Percentiles rank a stretch among this genome's conserved stretches.
Evolutionary conservation across 1,140 invertebrate genomes (phyloP).

Genomic region (Drosophila carrolli): DNA sequence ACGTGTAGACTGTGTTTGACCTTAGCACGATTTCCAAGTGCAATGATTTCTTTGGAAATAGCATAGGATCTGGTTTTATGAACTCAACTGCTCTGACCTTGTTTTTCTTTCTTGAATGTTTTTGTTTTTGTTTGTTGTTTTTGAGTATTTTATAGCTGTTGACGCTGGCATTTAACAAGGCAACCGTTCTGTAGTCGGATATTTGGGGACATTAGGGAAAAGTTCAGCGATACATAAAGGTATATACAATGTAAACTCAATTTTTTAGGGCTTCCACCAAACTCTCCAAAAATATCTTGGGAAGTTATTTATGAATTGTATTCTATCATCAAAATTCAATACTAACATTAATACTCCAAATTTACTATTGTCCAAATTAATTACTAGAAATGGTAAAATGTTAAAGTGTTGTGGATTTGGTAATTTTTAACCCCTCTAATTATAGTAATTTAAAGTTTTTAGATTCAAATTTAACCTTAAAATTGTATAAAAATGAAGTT

Average conservation of each 20-base stretch:
- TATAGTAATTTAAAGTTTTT: too few relatives aligned
- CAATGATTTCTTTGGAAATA: slow-evolving; percentile 68
- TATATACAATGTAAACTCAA: background rate
- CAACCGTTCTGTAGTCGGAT: slow-evolving; percentile 9
- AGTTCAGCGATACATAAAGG: background rate
- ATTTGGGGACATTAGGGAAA: background rate
- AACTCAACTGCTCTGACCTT: slow-evolving; percentile 59
- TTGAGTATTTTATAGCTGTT: slow-evolving; percentile 50
- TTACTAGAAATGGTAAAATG: too few relatives aligned
- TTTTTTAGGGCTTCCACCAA: too few relatives aligned
- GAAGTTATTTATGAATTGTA: too few relatives aligned
- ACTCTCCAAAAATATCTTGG: background rate
- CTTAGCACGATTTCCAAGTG: slow-evolving; percentile 65
- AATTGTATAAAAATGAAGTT: too few relatives aligned
- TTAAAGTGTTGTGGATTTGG: too few relatives aligned
- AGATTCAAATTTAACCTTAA: too few relatives aligned
- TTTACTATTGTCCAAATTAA: too few relatives aligned
- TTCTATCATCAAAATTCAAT: too few relatives aligned
- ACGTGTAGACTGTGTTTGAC: slow-evolving; percentile 70
- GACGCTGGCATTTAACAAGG: slow-evolving; percentile 58
- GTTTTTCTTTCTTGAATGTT: slow-evolving; percentile 21
- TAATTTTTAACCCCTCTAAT: too few relatives aligned
- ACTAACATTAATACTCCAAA: too few relatives aligned
- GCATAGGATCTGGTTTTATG: slow-evolving; percentile 55
- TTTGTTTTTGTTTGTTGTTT: background rate